Conservation (phyloP, 2,113 vertebrate species). For the Anguilla japonica region DNA sequence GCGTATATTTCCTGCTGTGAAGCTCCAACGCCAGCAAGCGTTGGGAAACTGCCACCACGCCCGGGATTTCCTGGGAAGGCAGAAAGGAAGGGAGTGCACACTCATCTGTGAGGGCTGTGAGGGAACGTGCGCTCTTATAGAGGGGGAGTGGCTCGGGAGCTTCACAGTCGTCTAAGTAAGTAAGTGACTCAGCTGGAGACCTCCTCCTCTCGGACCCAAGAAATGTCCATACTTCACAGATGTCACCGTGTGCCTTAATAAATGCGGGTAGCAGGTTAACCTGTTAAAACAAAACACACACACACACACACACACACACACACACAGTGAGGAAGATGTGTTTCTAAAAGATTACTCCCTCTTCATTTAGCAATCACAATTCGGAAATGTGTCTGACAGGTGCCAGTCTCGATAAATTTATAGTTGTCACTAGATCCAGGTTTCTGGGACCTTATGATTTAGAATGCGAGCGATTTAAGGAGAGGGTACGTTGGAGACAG, state of each 20-base stretch:
- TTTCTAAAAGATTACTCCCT: neutral
- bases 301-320: too few relatives aligned
- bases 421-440: neutral
- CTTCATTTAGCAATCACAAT: neutral
- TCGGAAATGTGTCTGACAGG: neutral
- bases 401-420: too few relatives aligned
- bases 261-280: neutral
- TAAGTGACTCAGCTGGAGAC: neutral
- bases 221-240: neutral
- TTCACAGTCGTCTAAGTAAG: neutral
- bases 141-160: neutral
- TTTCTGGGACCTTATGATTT: neutral
- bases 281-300: neutral
- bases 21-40: neutral
- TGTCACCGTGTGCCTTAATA: neutral
- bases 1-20: slow-evolving; percentile 1
- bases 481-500: neutral
- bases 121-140: slow-evolving; percentile 7
- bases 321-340: neutral
- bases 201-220: neutral
- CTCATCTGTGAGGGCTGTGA: slow-evolving; percentile 44
- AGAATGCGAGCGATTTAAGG: neutral
- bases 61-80: slow-evolving; percentile 32
- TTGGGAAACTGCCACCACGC: slow-evolving; percentile 41
- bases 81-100: slow-evolving; percentile 38